A percentile compares a stretch with the other conserved stretches of the same genome.
These are phyloP conservation scores for Orthonyx spaldingii DNA, from an alignment of 2,113 vertebrate species.

Conservation along the genomic window DNA sequence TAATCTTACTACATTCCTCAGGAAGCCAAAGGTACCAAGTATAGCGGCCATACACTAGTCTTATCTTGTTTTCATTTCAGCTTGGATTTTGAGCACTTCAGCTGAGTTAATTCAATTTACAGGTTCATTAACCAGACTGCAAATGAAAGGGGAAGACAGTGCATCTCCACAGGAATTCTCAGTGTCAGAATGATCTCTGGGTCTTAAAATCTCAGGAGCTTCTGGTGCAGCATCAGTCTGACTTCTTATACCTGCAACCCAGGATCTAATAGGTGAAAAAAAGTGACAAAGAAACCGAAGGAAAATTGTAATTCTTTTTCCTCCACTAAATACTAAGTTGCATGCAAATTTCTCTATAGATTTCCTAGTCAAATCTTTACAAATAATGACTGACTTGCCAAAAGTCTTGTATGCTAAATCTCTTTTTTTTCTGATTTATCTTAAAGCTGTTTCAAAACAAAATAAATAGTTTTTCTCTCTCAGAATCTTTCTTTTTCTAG, in stretches of 20 bases:
- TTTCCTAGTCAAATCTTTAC: background rate
- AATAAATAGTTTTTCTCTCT: background rate
- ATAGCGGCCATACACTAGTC: background rate
- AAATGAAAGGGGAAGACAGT: conserved; percentile 10
- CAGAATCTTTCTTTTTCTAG: background rate
- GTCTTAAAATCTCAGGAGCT: background rate
- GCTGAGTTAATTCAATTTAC: conserved; percentile 65
- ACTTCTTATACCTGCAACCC: background rate
- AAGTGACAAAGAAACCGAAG: background rate
- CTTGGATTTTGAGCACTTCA: background rate
- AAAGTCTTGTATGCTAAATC: background rate
- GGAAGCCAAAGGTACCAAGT: background rate
- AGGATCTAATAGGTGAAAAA: background rate
- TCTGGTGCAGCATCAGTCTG: background rate
- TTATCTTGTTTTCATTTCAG: background rate
- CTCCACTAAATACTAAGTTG: background rate
- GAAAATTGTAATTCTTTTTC: background rate
- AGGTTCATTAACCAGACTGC: conserved; percentile 61
- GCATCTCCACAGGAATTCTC: background rate
- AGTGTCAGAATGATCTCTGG: background rate
- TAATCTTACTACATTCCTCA: background rate
- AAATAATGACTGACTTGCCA: background rate
- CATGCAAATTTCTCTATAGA: background rate
- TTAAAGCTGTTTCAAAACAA: background rate
- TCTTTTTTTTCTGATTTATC: background rate